A percentile compares a stretch with the other conserved stretches of the same genome.
Evolutionary conservation across 2,113 vertebrate species (phyloP).

Genomic region (Piprites chloris): DNA sequence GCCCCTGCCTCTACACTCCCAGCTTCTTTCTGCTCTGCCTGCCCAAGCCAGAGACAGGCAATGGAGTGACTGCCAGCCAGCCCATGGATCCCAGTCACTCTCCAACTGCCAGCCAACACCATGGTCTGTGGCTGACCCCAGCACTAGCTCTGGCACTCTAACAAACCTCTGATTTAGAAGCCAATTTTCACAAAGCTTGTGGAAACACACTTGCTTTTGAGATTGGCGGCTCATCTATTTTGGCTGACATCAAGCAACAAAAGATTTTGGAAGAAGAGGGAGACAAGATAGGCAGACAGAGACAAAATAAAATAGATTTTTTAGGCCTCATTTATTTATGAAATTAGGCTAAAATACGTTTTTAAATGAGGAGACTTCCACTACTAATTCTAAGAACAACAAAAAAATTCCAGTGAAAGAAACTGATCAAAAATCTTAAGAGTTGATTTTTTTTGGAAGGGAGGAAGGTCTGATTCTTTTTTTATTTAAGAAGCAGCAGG

Average conservation of each 20-base stretch:
- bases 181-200: background rate
- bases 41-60: background rate
- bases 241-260: background rate
- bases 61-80: background rate
- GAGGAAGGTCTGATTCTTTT: background rate
- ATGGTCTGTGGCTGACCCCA: accelerated
- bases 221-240: background rate
- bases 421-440: background rate
- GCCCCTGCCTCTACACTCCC: background rate
- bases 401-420: background rate
- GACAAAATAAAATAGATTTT: background rate
- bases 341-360: background rate
- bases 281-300: background rate
- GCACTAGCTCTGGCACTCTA: background rate
- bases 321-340: background rate
- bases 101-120: background rate
- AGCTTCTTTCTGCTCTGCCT: background rate
- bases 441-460: background rate
- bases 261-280: background rate
- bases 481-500: background rate
- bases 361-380: background rate
- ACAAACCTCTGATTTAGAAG: background rate
- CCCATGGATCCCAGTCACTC: background rate
- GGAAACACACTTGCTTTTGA: background rate
- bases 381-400: background rate